Percentiles rank a stretch among this genome's conserved stretches.
These are phyloP conservation scores for Deroplatys truncata DNA, from an alignment of 2,888 invertebrate genomes.

Conservation along the genomic window DNA sequence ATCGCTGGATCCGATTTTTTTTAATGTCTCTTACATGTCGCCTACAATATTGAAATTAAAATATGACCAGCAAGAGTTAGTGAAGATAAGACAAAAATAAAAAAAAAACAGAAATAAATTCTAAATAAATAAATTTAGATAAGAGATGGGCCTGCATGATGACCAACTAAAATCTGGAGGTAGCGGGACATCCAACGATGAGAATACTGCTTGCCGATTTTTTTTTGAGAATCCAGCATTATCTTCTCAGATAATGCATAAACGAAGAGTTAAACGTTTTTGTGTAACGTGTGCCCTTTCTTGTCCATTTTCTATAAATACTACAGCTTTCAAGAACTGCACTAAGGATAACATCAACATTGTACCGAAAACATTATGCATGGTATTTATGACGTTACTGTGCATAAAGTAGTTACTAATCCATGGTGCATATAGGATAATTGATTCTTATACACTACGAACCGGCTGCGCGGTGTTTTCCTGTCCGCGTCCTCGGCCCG, in stretches of 20 bases:
- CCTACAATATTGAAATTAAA: conserved; percentile 31
- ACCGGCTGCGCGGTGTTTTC: too few relatives aligned
- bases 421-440: conserved; percentile 33
- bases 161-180: too few relatives aligned
- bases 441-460: too few relatives aligned
- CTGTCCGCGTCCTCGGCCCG: too few relatives aligned
- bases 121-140: too few relatives aligned
- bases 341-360: conserved; percentile 24
- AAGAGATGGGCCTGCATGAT: too few relatives aligned
- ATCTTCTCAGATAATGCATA: conserved; percentile 36
- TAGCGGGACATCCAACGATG: too few relatives aligned
- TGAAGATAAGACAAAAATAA: conserved; percentile 31
- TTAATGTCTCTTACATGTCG: conserved; percentile 31
- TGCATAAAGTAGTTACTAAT: conserved; percentile 36
- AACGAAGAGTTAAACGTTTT: conserved; percentile 30
- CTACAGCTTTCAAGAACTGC: conserved; percentile 33
- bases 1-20: conserved; percentile 39
- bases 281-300: conserved; percentile 34
- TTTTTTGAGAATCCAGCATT: conserved; percentile 33
- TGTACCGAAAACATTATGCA: conserved; percentile 29
- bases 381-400: conserved; percentile 38
- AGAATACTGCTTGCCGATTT: conserved; percentile 27
- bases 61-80: conserved; percentile 37
- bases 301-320: conserved; percentile 33
- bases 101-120: conserved; percentile 28